Conservation (phyloP, 2,113 vertebrate species). For the Petrocephalus microphthalmus region DNA sequence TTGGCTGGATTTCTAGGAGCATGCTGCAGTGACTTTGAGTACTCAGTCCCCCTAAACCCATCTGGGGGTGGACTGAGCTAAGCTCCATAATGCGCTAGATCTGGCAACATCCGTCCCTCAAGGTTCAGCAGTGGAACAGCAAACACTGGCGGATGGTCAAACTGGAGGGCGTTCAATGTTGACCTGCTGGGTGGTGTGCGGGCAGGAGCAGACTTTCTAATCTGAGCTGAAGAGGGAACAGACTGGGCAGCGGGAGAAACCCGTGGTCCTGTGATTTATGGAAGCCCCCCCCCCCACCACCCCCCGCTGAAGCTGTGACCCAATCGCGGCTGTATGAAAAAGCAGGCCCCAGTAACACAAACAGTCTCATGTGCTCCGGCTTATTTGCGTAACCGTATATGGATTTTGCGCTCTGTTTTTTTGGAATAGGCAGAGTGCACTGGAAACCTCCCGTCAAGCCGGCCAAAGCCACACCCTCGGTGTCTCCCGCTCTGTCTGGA, state of each 20-base stretch:
- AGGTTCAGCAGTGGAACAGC: constrained; percentile 41
- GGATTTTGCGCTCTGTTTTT: constrained; percentile 15
- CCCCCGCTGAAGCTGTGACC: constrained; percentile 24
- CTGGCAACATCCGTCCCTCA: constrained; percentile 57
- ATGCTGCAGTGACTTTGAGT: constrained; percentile 43
- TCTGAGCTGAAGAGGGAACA: constrained; percentile 36
- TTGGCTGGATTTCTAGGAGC: constrained; percentile 41
- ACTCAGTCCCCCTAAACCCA: constrained; percentile 48
- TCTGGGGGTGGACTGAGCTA: constrained; percentile 55
- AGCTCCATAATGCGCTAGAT: constrained; percentile 60
- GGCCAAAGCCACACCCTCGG: constrained; percentile 52
- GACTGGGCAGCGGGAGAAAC: constrained; percentile 39
- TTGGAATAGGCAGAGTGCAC: constrained; percentile 60
- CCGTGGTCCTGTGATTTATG: constrained; percentile 42
- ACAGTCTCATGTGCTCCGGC: neutral
- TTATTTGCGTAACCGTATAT: constrained; percentile 17
- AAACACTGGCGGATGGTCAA: constrained; percentile 47
- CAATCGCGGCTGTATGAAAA: constrained; percentile 24
- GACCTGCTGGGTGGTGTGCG: constrained; percentile 35
- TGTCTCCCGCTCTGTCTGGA: constrained; percentile 57
- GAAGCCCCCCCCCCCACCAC: constrained; percentile 24
- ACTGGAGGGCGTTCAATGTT: constrained; percentile 54
- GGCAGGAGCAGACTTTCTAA: constrained; percentile 43
- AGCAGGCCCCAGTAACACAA: neutral
- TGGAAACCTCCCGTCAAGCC: constrained; percentile 66